Conservation (phyloP, 2,113 vertebrate genomes). For the Tyrannus savana region DNA sequence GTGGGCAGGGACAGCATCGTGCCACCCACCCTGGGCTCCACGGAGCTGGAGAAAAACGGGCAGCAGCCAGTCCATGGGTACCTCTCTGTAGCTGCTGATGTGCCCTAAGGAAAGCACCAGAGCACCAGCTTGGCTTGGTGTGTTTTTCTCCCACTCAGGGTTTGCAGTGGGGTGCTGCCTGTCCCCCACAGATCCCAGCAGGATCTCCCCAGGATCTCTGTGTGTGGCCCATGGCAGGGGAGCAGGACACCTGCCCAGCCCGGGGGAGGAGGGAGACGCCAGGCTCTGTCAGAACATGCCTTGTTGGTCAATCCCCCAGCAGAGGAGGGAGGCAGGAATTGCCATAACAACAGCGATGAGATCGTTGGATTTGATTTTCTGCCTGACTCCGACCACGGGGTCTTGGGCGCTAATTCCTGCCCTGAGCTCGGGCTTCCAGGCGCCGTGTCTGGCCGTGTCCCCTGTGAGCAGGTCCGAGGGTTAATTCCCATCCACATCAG, state of each 20-base stretch:
- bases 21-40: accelerated
- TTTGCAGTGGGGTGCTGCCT: not conserved
- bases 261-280: not conserved
- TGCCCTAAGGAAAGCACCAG: not conserved
- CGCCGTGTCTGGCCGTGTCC: accelerated
- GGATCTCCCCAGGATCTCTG: accelerated
- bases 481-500: not conserved
- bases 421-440: not conserved
- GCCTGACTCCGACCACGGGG: constrained; percentile 13
- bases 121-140: not conserved
- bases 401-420: not conserved
- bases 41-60: not conserved
- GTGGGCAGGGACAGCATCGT: not conserved
- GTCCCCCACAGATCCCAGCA: not conserved
- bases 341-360: constrained; percentile 47
- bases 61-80: not conserved
- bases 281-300: not conserved
- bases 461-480: not conserved
- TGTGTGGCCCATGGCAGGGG: not conserved
- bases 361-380: constrained; percentile 60
- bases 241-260: not conserved
- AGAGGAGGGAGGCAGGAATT: constrained; percentile 36
- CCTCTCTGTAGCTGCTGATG: not conserved
- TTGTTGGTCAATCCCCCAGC: constrained; percentile 9
- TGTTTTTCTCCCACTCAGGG: not conserved